These are phyloP conservation scores for Enoplolaimus lenunculus DNA, from an alignment of 2,888 invertebrate species.

Conservation along the genomic window DNA sequence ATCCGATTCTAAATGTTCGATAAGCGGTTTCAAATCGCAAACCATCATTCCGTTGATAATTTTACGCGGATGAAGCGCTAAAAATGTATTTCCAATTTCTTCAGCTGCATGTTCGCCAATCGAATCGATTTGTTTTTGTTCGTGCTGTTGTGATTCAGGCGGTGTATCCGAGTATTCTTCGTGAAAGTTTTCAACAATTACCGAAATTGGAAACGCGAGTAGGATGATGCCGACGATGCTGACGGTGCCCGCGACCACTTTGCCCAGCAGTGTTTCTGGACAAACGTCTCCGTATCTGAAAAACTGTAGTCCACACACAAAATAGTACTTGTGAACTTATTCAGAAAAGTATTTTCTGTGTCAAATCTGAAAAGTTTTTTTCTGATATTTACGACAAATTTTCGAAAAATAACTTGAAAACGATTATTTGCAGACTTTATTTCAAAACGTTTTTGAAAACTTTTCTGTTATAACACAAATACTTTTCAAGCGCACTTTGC, in stretches of 20 bases:
- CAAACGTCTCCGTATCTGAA: neutral
- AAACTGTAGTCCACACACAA: no score
- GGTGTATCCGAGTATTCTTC: neutral
- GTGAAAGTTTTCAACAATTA: neutral
- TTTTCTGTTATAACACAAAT: no score
- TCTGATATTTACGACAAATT: no score
- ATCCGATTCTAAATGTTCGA: neutral
- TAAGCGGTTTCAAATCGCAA: slow-evolving; percentile 9
- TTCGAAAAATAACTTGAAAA: no score
- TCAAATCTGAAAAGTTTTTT: no score
- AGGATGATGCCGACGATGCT: neutral
- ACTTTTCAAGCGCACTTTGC: no score
- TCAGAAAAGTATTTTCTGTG: no score
- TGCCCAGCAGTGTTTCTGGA: neutral
- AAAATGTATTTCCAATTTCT: neutral
- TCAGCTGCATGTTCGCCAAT: no score
- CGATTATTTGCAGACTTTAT: no score
- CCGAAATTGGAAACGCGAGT: neutral
- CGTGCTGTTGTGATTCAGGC: neutral
- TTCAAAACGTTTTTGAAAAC: no score
- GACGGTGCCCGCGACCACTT: neutral
- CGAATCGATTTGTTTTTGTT: no score
- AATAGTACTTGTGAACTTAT: no score
- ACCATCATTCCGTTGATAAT: slow-evolving; percentile 5
- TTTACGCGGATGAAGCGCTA: neutral